phyloP scores from a whole-genome alignment of 2,113 vertebrate genomes.

The Myiopsitta monachus region DNA sequence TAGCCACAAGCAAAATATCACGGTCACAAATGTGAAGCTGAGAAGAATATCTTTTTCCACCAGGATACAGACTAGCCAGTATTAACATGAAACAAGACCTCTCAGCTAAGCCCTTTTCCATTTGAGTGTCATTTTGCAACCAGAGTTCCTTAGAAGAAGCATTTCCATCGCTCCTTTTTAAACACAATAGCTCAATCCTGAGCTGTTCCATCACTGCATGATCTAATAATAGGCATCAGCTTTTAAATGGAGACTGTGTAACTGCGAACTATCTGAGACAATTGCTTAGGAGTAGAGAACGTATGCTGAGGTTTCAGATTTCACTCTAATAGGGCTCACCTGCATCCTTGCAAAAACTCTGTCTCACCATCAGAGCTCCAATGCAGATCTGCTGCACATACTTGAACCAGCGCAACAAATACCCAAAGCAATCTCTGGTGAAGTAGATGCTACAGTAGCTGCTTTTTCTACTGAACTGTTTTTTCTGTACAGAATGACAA shows the following conservation, averaged over 20 bases:
- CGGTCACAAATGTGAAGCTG: not conserved
- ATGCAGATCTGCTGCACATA: not conserved
- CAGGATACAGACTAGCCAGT: not conserved
- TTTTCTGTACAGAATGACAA: not conserved
- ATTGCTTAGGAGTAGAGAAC: not conserved
- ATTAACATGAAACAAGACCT: not conserved
- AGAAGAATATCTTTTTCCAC: slow-evolving; percentile 39
- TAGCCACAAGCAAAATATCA: not conserved
- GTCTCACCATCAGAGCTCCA: not conserved
- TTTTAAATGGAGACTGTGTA: not conserved
- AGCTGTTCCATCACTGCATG: not conserved
- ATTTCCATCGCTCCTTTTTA: not conserved
- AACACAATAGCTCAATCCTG: not conserved
- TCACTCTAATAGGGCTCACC: not conserved
- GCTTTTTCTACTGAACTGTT: not conserved
- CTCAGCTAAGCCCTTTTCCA: not conserved
- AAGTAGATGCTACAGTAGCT: slow-evolving; percentile 14
- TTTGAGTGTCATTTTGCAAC: not conserved
- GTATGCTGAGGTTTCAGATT: not conserved
- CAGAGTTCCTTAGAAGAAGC: not conserved
- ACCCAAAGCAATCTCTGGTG: not conserved
- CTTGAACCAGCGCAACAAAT: not conserved
- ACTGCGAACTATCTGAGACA: not conserved
- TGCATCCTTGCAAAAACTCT: not conserved
- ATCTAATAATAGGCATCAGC: too few species aligned